Base-by-base conservation (phyloP, 1,140 invertebrate genomes). In the Sinella curviseta region DNA sequence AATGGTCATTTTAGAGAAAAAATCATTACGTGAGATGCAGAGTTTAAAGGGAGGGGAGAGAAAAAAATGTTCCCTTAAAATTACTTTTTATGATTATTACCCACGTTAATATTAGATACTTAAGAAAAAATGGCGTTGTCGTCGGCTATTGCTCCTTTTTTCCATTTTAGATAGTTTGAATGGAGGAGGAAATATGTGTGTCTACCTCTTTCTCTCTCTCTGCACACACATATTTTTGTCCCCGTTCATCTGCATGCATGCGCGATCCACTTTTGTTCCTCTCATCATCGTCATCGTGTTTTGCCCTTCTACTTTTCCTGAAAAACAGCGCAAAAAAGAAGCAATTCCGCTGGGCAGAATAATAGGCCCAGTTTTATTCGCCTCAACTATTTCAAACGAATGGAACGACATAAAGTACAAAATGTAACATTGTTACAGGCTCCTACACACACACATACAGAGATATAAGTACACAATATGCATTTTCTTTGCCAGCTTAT, bases 361-460 rank as follows among this genome's bases (percentile, higher is more conserved):
- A 70, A 70, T 70, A 70, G 65, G 65, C 65, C 65, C 31, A 70
- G 65, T 70, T 70, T 70, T 70, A 70, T 70, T 30, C 65, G 65
- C 65, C 24, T 70, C 26, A 70, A 70, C 65, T 70, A 70, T 70
- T 70, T 33, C 65, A 60, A 60, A 60, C 12, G 57, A 60, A 60
- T 12, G 57, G 57, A 60, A 60, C 57, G 24, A 20, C 39, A 48
- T 48, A 48, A 48, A 48, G 8, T 48, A 48, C 8, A 48, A 48
- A 48, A 48, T 48, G 39, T 8, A 48, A 48, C 39, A 20, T 48
- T 8, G 8, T 48, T 48, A 48, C 8, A 48, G 39, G 39, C 8
- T n/a, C n/a, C n/a, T n/a, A 48, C 8, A 48, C 8, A 48, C 8
- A 48, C 8, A 48, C 8, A 48, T 8, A 48, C 39, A 48, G 39